These are phyloP conservation scores for Gambusia yucatana DNA, from an alignment of 2,797 vertebrate genomes.

Conservation along the genomic window DNA sequence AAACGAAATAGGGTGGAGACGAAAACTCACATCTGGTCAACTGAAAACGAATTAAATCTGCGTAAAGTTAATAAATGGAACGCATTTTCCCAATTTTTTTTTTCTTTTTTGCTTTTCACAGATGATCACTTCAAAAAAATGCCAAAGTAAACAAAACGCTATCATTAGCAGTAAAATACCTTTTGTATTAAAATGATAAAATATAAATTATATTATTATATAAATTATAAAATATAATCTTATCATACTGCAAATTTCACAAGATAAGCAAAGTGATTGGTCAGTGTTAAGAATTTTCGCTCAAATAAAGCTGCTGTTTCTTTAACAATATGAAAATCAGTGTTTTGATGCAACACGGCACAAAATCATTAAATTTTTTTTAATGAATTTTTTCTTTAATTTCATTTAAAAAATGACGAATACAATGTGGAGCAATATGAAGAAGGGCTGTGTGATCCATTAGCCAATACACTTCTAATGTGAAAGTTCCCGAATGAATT, in stretches of 20 bases:
- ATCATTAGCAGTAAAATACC: background rate
- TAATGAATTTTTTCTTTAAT: too few relatives aligned
- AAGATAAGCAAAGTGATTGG: background rate
- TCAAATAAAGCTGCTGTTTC: background rate
- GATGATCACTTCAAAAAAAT: background rate
- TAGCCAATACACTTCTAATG: slow-evolving; percentile 59
- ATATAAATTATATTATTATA: too few relatives aligned
- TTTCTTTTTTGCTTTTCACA: background rate
- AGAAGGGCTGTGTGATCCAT: slow-evolving; percentile 61
- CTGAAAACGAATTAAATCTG: slow-evolving; percentile 53
- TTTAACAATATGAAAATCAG: slow-evolving; percentile 16
- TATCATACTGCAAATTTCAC: background rate
- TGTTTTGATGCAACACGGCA: slow-evolving; percentile 7
- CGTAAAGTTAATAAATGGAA: slow-evolving; percentile 44
- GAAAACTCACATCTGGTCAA: slow-evolving; percentile 44
- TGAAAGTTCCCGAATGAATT: slow-evolving; percentile 63
- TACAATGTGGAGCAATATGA: slow-evolving; percentile 44
- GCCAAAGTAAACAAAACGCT: background rate
- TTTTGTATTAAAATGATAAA: background rate
- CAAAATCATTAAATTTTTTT: too few relatives aligned
- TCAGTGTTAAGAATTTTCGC: background rate
- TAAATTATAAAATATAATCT: too few relatives aligned
- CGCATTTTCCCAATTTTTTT: background rate
- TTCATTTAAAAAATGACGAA: slow-evolving; percentile 66
- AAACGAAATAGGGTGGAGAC: slow-evolving; percentile 60